A percentile compares a stretch with the other conserved stretches of the same genome.
These are phyloP conservation scores for Leuciscus idus DNA, from an alignment of 2,113 vertebrate genomes.

Conservation along the genomic window DNA sequence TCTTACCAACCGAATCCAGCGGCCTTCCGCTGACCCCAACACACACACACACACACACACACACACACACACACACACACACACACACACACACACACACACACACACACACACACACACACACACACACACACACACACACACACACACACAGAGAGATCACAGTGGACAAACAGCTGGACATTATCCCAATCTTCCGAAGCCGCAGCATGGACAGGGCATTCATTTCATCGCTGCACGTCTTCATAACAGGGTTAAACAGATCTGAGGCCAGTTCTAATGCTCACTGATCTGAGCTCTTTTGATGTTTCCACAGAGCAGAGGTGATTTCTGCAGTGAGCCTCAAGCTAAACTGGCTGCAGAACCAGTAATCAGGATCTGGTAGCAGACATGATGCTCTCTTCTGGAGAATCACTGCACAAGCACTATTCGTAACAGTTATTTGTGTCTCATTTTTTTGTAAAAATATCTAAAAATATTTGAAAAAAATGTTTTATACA, in stretches of 20 bases:
- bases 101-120: neutral
- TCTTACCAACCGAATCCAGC: neutral
- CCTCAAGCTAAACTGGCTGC: neutral
- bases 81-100: neutral
- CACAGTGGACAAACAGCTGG: neutral
- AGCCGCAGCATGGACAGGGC: neutral
- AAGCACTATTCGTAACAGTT: neutral
- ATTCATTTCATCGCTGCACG: neutral
- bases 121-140: neutral
- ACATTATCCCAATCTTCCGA: conserved; percentile 12
- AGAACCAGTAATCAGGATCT: conserved; percentile 15
- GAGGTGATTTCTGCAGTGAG: conserved; percentile 5
- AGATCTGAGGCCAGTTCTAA: conserved; percentile 25
- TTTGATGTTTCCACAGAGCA: conserved; percentile 11
- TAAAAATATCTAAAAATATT: neutral
- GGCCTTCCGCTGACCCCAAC: conserved; percentile 10
- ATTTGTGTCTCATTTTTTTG: neutral
- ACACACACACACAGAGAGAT: neutral
- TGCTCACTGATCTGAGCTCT: conserved; percentile 19
- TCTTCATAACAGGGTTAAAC: conserved; percentile 24
- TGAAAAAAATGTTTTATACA: no score
- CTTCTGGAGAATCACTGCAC: neutral
- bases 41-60: neutral
- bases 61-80: neutral
- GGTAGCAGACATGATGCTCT: neutral